phyloP scores from a whole-genome alignment of 2,888 invertebrate species.

The Seladonia tumulorum region DNA sequence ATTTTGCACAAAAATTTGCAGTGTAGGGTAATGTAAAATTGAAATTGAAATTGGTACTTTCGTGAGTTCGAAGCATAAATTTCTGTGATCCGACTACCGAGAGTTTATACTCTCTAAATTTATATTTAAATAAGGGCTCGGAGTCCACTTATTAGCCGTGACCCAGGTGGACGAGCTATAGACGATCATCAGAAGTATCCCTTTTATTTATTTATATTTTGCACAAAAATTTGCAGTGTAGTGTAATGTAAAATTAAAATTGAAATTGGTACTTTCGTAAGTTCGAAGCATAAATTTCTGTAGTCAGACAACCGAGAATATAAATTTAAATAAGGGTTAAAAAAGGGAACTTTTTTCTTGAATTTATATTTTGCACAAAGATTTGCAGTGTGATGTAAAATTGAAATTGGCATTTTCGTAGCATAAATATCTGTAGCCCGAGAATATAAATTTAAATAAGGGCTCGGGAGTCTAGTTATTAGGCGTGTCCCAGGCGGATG shows the following conservation, averaged over 20 bases:
- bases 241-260: background rate
- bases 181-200: conserved; percentile 41
- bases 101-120: no score
- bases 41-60: background rate
- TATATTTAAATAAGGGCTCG: background rate
- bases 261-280: background rate
- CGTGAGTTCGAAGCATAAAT: background rate
- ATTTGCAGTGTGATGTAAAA: background rate
- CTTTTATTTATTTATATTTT: no score
- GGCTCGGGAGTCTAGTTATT: background rate
- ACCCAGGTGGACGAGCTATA: conserved; percentile 4
- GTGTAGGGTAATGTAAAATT: no score
- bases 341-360: no score
- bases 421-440: background rate
- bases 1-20: no score
- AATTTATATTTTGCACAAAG: no score
- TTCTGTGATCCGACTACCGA: background rate
- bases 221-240: no score
- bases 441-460: background rate
- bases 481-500: conserved; percentile 13
- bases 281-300: background rate
- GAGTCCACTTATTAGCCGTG: background rate
- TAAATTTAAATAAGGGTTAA: background rate
- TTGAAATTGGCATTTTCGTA: background rate
- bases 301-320: background rate